These are phyloP conservation scores for Cynodonichthys magdalenae DNA, from an alignment of 2,797 vertebrate genomes.

Conservation along the genomic window DNA sequence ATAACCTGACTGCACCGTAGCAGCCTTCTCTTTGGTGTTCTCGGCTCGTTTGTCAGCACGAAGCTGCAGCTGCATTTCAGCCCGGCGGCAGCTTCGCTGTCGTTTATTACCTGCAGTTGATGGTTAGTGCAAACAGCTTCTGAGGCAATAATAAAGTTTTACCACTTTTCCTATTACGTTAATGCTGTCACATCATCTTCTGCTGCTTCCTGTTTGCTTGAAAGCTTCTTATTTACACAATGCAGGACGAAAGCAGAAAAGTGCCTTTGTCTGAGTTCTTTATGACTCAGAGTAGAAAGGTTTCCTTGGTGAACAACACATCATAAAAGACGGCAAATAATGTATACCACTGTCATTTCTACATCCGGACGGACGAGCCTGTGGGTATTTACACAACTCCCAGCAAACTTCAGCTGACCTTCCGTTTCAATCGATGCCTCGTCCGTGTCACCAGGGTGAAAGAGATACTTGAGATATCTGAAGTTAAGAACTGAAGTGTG, in stretches of 20 bases:
- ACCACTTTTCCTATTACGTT: constrained; percentile 58
- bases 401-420: neutral
- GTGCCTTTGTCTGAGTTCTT: constrained; percentile 31
- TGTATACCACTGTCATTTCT: constrained; percentile 10
- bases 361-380: constrained; percentile 12
- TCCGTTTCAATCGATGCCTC: constrained; percentile 9
- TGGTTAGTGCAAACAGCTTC: constrained; percentile 64
- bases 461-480: neutral
- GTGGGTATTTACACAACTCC: constrained; percentile 35
- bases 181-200: constrained; percentile 45
- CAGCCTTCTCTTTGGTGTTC: constrained; percentile 1
- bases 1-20: constrained; percentile 11
- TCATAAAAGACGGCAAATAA: constrained; percentile 29
- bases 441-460: constrained; percentile 18
- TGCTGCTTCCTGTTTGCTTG: constrained; percentile 68
- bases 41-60: constrained; percentile 1
- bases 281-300: constrained; percentile 39
- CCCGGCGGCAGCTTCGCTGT: constrained; percentile 25
- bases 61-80: neutral
- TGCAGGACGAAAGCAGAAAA: constrained; percentile 19
- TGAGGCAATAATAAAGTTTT: constrained; percentile 51
- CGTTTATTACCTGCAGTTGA: constrained; percentile 57
- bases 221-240: constrained; percentile 44
- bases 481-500: neutral
- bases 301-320: constrained; percentile 68